Base-by-base conservation (phyloP, 2,888 invertebrate species). In the Conomelus anceps region DNA sequence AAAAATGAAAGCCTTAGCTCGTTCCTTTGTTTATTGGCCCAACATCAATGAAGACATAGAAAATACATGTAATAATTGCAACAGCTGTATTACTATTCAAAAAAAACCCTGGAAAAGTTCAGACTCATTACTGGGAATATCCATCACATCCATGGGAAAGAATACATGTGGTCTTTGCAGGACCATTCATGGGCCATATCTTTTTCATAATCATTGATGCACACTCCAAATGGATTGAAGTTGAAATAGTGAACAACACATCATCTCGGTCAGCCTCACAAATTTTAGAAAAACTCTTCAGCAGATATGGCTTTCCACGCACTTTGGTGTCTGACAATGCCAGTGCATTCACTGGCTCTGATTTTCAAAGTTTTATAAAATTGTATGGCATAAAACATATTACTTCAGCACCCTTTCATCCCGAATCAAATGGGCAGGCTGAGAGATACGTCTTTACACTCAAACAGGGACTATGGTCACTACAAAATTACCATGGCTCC, bases 331-430 rank as follows among this genome's bases (percentile, higher is more conserved):
- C 84, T 24, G 90, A 90, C 87, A 90, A 90, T 84, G 84, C 87
- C 0, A 89, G 84, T 9, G 87, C 87, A 0, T 89, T 90, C 84
- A 89, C 89, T 3, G 86, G 89, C 17, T 22, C 26, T 7, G 22
- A 63, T n/a, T 11, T 41, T 20, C 41, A 41, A 41, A 41, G 17
- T 17, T 41, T 41, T 20, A 41, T 41, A 20, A 6, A 41, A 41
- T 41, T 41, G 17, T 41, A 41, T 41, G 41, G 41, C 17, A 41
- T 20, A 41, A 9, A 41, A 0, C 88, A 87, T 84, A 88, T 29
- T 17, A 90, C 89, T 20, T 84, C 87, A 20, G 89, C 89, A n/a
- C 90, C 90, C 0, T 89, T 86, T 29, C 90, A 90, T 84, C 88
- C 89, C 3, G 89, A 89, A 0, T 90, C 89, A 20, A 90, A 90